Base-by-base conservation (phyloP, 2,797 vertebrate species). In the Galaxias olidus region DNA sequence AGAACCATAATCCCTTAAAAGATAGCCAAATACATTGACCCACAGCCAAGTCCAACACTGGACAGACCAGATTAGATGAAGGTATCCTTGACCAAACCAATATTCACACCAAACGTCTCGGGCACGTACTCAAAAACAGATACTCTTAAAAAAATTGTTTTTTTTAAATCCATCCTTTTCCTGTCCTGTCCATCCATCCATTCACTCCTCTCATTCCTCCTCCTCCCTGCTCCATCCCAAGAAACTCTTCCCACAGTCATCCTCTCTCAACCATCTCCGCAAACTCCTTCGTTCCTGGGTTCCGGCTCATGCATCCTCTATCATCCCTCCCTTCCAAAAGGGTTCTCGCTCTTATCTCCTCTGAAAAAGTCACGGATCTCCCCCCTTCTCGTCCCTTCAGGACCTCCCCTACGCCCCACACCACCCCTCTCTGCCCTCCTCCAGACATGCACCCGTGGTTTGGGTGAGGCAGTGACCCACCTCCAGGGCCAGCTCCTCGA, bases 401-500 rank as follows among this genome's bases (percentile, higher is more conserved):
- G 50, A 52, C 51, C 58, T 42, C 17, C 42, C 15, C 50, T 56
- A 8, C 14, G 12, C 62, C 48, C 56, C 14, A 19, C 15, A 19
- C 18, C 51, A 11, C 6, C 63, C 10, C 51, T 54, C 63, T 59
- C 64, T 70, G 30, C 59, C 56, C 58, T 14, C 11, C 66, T 59
- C 73, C 69, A 69, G 66, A 58, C 73, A 48, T 59, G 61, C 58
- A 59, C 61, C 51, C 66, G 52, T 10, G 52, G 44, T 61, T 65
- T 65, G 69, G 66, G 69, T 71, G 61, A 76, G 76, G 58, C 15
- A 57, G 61, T 42, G 49, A 91, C 90, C 87, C 87, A 97, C 95
- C 96, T 97, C 95, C 78, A 96, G 71, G 55, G 93, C 91, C 64
- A 96, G 88, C 80, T 97, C 94, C 66, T 96, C 94, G 84, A 95